Base-by-base conservation (phyloP, 2,113 vertebrate species). In the Caloenas nicobarica region DNA sequence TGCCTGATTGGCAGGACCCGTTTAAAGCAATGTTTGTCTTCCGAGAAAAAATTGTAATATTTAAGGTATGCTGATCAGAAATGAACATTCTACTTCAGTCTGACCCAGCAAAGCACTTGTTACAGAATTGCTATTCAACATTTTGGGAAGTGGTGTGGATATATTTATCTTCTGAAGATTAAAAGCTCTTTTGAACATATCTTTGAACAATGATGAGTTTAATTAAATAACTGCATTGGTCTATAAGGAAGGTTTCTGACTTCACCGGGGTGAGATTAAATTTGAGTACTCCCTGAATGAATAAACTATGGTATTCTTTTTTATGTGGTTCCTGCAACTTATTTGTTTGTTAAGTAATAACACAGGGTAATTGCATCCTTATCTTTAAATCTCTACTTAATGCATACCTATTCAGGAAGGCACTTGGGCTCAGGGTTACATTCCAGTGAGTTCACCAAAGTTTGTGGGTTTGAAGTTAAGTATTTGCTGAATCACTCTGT, bases 61-160 rank as follows among this genome's bases (percentile, higher is more conserved):
- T 99, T 84, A 99, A 98, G 98, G 99, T 99, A 93, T 80, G 98
- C 53, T 91, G 65, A 81, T 80, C 34, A 78, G 70, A 90, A 72
- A 40, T 71, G 73, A 85, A 40, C 23, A 13, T 68, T 82, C 48
- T 81, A 29, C 29, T 71, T 66, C 44, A 84, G 53, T 91, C 90
- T 94, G 61, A 92, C 90, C 94, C 19, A 19, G 83, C 53, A 86
- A 89, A 94, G 56, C 64, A 76, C 83, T 92, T 96, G 46, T 68
- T 76, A 23, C 29, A 38, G 66, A 85, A 73, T 68, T 88, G 69
- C 81, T 93, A 7, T 72, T 91, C 85, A 73, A 61, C 42, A 5
- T 94, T 96, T 94, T 89, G 78, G 72, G 92, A 87, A 88, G 65
- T 29, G 48, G 28, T 64, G 42, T 74, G 80, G 60, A 26, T 95